Evolutionary conservation across 2,113 vertebrate species (phyloP).

Genomic region (Xiphophorus couchianus): DNA sequence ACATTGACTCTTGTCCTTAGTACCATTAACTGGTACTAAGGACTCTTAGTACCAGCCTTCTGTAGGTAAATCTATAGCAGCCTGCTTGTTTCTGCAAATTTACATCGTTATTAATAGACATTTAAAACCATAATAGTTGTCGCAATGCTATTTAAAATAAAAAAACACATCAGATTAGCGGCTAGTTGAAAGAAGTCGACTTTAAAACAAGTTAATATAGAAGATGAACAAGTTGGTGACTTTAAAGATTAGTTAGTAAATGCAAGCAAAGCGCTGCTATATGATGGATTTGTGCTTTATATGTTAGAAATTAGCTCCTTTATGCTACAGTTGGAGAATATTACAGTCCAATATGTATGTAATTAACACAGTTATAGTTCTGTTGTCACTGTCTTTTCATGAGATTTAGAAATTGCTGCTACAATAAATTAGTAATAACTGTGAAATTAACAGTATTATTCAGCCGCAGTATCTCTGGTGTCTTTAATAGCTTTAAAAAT

Average conservation of each 20-base stretch:
- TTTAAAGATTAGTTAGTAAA: conserved; percentile 13
- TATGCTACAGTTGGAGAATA: neutral
- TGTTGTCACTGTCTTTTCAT: neutral
- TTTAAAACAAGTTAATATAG: conserved; percentile 16
- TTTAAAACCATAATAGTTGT: neutral
- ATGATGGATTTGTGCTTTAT: conserved; percentile 15
- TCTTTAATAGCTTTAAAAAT: conserved; percentile 10
- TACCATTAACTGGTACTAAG: conserved; percentile 51
- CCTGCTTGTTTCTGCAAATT: conserved; percentile 15
- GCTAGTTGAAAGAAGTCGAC: conserved; percentile 21
- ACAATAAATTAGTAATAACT: conserved; percentile 40
- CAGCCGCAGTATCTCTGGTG: conserved; percentile 1
- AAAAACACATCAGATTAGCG: conserved; percentile 28
- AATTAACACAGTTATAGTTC: conserved; percentile 12
- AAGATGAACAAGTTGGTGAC: conserved; percentile 2
- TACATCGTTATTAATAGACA: neutral
- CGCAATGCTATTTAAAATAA: neutral
- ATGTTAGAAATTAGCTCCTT: conserved; percentile 9
- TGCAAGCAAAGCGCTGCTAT: conserved; percentile 9
- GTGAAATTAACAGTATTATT: conserved; percentile 23
- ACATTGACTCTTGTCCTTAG: conserved; percentile 25
- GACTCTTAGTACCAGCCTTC: no score
- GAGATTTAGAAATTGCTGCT: conserved; percentile 27
- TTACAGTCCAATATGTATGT: neutral
- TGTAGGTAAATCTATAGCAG: conserved; percentile 41